These are phyloP conservation scores for Galeopsomyia nigrocyanea DNA, from an alignment of 2,888 invertebrate species.

Conservation along the genomic window DNA sequence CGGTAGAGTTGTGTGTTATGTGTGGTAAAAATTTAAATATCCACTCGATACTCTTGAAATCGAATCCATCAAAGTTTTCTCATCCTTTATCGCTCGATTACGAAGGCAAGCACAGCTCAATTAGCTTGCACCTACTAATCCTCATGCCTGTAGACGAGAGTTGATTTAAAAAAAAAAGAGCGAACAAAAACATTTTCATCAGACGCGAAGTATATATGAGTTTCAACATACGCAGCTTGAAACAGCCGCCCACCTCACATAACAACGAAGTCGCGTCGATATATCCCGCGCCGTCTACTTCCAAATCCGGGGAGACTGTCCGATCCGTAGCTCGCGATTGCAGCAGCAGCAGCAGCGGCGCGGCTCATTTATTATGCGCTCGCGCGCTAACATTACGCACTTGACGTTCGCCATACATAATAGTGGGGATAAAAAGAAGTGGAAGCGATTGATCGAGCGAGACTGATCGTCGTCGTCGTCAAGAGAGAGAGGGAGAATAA, in stretches of 20 bases:
- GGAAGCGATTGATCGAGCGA: constrained; percentile 21
- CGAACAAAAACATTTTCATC: constrained; percentile 13
- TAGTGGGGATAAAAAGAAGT: background rate
- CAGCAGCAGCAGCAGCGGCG: constrained; percentile 10
- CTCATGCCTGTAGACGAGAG: background rate
- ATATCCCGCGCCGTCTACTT: constrained; percentile 34
- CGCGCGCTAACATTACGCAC: constrained; percentile 25
- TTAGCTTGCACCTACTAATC: background rate
- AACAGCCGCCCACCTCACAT: no score
- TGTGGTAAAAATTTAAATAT: no score
- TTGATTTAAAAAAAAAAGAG: background rate
- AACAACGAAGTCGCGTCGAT: constrained; percentile 1
- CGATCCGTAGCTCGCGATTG: constrained; percentile 36
- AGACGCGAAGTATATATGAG: constrained; percentile 3
- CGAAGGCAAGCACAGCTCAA: no score
- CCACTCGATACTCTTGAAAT: no score
- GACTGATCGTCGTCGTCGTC: constrained; percentile 16
- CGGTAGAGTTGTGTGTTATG: no score
- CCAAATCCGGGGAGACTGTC: constrained; percentile 48
- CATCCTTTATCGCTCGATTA: no score
- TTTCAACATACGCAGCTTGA: background rate
- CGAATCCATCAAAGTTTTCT: no score
- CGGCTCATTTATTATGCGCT: constrained; percentile 39
- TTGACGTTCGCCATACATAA: background rate
- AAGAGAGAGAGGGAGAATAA: constrained; percentile 1